Conservation (phyloP, 2,888 invertebrate genomes). For the Cecidostiba fungosa region DNA sequence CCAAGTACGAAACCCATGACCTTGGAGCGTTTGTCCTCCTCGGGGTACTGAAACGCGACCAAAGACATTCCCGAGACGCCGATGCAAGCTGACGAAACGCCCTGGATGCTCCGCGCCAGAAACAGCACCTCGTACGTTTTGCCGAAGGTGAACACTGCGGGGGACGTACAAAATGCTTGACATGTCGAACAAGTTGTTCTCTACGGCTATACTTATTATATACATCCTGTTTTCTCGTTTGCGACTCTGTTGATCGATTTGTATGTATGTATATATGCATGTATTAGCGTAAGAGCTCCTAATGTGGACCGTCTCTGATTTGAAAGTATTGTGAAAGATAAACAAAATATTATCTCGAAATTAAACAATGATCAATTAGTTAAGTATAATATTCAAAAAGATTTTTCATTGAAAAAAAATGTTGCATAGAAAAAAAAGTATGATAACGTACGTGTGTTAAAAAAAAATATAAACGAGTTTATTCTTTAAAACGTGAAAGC, state of each 20-base stretch:
- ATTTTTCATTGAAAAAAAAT: too few relatives aligned
- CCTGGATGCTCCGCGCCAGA: slow-evolving; percentile 89
- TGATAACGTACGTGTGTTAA: too few relatives aligned
- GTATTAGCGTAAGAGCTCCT: background rate
- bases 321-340: too few relatives aligned
- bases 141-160: slow-evolving; percentile 88
- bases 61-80: slow-evolving; percentile 91
- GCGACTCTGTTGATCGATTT: background rate
- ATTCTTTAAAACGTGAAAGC: too few relatives aligned
- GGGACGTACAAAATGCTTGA: background rate
- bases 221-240: background rate
- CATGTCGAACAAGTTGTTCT: background rate
- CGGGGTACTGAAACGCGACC: slow-evolving; percentile 83
- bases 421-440: too few relatives aligned
- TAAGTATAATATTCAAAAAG: too few relatives aligned
- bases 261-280: background rate
- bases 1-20: slow-evolving; percentile 92
- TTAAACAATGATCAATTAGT: too few relatives aligned
- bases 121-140: slow-evolving; percentile 86
- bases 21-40: slow-evolving; percentile 83
- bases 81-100: slow-evolving; percentile 90
- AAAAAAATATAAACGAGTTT: too few relatives aligned
- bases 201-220: too few relatives aligned
- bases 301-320: too few relatives aligned
- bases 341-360: too few relatives aligned